These are phyloP conservation scores for Trinorchestia longiramus DNA, from an alignment of 1,140 invertebrate species.

Conservation along the genomic window DNA sequence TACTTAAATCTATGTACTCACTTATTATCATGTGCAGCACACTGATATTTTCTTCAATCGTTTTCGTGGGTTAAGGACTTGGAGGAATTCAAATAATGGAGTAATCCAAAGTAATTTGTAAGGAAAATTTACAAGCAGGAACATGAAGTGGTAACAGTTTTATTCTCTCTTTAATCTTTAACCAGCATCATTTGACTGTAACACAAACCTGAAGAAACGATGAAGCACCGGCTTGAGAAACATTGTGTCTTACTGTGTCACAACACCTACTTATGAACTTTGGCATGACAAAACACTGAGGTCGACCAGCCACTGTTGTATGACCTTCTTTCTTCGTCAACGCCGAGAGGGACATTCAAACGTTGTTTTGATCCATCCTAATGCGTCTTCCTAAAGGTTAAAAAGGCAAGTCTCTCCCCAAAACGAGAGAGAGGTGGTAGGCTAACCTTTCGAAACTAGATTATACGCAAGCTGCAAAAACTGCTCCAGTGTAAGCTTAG, in stretches of 20 bases:
- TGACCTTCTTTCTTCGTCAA: constrained; percentile 19
- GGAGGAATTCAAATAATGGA: no score
- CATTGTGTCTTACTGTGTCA: neutral
- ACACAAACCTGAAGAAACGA: no score
- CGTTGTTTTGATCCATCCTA: neutral
- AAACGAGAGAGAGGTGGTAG: constrained; percentile 42
- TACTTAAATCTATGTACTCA: no score
- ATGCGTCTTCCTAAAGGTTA: constrained; percentile 39
- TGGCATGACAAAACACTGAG: neutral
- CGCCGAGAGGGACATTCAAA: constrained; percentile 34
- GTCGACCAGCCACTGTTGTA: neutral
- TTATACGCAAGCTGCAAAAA: constrained; percentile 39
- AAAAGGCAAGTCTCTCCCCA: constrained; percentile 53
- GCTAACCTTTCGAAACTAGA: constrained; percentile 54
- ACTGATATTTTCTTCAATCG: no score
- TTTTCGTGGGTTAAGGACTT: no score
- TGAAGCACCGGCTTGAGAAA: neutral
- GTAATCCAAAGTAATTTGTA: no score
- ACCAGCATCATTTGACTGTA: no score
- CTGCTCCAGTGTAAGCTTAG: neutral
- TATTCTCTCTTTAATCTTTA: no score
- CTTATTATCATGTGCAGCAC: no score
- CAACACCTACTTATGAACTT: neutral
- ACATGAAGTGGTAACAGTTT: no score
- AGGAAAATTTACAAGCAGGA: no score